phyloP scores from a whole-genome alignment of 2,888 invertebrate species.

The Dendrolimus pini region DNA sequence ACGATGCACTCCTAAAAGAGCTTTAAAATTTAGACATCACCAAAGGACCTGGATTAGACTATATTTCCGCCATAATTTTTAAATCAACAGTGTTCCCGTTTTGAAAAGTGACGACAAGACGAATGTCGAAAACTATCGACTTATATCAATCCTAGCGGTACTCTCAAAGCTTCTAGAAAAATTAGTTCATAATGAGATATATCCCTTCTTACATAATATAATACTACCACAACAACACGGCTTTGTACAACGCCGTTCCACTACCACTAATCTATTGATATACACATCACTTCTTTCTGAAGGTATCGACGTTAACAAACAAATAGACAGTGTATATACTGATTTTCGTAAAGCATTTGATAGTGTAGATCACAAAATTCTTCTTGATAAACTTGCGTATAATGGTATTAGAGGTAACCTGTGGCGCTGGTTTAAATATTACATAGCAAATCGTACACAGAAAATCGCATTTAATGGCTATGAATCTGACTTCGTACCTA shows the following conservation, averaged over 20 bases:
- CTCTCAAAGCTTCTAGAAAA: background rate
- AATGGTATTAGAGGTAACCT: background rate
- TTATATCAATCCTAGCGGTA: background rate
- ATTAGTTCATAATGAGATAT: background rate
- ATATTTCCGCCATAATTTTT: too few species aligned
- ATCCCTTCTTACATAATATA: background rate
- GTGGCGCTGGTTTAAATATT: too few species aligned
- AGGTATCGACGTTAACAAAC: background rate
- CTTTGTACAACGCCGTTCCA: background rate
- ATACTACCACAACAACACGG: too few species aligned
- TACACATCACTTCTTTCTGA: background rate
- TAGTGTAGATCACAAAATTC: too few species aligned
- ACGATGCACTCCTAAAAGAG: background rate
- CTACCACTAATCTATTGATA: too few species aligned
- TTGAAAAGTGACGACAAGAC: background rate
- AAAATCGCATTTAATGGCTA: too few species aligned
- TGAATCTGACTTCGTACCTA: too few species aligned
- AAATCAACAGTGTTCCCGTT: background rate
- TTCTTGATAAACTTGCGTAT: too few species aligned
- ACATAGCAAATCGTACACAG: too few species aligned
- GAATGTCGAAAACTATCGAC: background rate
- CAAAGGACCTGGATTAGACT: background rate
- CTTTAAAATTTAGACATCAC: background rate
- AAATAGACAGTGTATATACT: background rate
- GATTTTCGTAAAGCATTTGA: background rate